Conservation (phyloP, 2,797 vertebrate genomes). For the Cyprinella venusta region DNA sequence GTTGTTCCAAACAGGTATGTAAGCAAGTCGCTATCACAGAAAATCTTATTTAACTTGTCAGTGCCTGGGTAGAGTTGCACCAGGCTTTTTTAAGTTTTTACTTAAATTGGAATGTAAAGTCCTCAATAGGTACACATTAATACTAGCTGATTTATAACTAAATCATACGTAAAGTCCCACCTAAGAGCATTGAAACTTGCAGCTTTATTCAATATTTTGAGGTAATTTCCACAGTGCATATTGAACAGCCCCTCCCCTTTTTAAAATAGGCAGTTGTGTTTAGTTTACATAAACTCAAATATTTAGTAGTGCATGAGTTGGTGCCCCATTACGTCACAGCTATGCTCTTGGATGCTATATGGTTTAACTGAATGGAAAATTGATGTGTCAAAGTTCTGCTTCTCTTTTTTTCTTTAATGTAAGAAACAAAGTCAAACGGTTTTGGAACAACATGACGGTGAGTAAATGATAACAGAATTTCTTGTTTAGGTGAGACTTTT, state of each 20-base stretch:
- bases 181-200: rapidly evolving
- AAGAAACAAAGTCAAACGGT: slow-evolving; percentile 1
- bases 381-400: neutral
- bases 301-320: neutral
- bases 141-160: no score
- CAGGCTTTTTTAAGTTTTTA: neutral
- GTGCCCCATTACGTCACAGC: neutral
- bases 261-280: no score
- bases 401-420: neutral
- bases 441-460: neutral
- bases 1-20: neutral
- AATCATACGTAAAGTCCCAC: no score
- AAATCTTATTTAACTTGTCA: neutral
- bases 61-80: neutral
- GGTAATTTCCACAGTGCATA: neutral
- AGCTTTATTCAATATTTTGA: neutral
- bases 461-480: neutral
- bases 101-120: neutral
- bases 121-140: neutral
- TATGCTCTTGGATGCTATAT: neutral
- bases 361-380: neutral
- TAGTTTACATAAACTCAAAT: no score
- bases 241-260: no score
- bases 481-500: neutral
- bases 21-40: neutral